These are phyloP conservation scores for Tridacna crocea DNA, from an alignment of 2,888 invertebrate genomes.

Conservation along the genomic window DNA sequence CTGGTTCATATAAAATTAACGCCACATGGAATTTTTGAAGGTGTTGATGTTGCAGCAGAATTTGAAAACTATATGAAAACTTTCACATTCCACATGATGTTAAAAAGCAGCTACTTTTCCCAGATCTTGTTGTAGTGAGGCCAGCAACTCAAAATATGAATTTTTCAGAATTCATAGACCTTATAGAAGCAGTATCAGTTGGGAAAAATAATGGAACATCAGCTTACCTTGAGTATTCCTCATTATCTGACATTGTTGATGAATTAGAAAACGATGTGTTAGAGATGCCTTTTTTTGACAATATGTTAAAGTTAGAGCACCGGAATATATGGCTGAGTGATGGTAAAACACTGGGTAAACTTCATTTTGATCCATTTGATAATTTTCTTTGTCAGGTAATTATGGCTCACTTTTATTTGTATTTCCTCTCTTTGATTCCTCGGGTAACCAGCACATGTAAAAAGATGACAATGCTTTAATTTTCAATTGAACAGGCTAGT, in stretches of 20 bases:
- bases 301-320: conserved; percentile 69
- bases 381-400: conserved; percentile 82
- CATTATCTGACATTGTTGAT: conserved; percentile 77
- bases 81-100: conserved; percentile 78
- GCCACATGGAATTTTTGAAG: conserved; percentile 80
- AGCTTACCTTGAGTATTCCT: conserved; percentile 83
- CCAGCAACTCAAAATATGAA: conserved; percentile 80
- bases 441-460: too few species aligned
- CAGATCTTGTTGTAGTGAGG: conserved; percentile 82
- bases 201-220: conserved; percentile 72
- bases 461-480: too few species aligned
- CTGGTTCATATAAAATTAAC: conserved; percentile 80
- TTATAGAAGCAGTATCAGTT: conserved; percentile 72
- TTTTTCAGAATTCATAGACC: conserved; percentile 79
- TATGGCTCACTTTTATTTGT: too few species aligned
- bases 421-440: too few species aligned
- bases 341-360: conserved; percentile 83
- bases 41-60: conserved; percentile 76
- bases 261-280: conserved; percentile 75
- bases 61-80: conserved; percentile 76
- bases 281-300: conserved; percentile 76
- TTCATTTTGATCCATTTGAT: conserved; percentile 83
- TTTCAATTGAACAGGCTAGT: too few species aligned
- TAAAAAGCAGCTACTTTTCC: conserved; percentile 70
- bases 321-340: conserved; percentile 83